phyloP scores from a whole-genome alignment of 64 coral and sea anemone species.

The Astreopora myriophthalma region DNA sequence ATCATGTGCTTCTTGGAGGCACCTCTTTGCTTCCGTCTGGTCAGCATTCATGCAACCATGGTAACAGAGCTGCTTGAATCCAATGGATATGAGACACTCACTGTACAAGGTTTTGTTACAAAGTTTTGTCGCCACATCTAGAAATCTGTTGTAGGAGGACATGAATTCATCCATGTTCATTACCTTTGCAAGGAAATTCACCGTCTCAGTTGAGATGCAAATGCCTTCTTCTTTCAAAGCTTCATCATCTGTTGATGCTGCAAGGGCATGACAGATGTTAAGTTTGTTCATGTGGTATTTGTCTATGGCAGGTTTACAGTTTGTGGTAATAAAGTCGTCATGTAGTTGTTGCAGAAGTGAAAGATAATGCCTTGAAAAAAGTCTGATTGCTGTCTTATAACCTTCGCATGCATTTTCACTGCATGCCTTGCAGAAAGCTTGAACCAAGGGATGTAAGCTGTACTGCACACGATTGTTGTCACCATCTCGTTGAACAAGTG shows the following conservation, averaged over 20 bases:
- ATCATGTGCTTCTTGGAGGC: conserved; percentile 36
- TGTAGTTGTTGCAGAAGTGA: conserved; percentile 9
- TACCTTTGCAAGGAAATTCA: conserved; percentile 80
- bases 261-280: conserved; percentile 73
- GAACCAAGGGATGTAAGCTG: conserved; percentile 15
- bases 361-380: conserved; percentile 9
- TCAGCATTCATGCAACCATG: conserved; percentile 36
- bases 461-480: background rate
- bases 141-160: conserved; percentile 31
- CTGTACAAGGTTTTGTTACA: conserved; percentile 44
- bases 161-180: conserved; percentile 66
- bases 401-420: background rate
- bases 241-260: conserved; percentile 8
- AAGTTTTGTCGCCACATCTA: background rate
- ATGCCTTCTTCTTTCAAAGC: conserved; percentile 3
- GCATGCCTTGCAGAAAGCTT: conserved; percentile 3
- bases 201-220: conserved; percentile 65
- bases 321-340: conserved; percentile 16
- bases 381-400: conserved; percentile 30
- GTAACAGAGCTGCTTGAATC: conserved; percentile 77
- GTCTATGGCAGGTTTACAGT: conserved; percentile 22
- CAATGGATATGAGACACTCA: conserved; percentile 78
- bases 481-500: background rate
- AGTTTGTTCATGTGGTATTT: conserved; percentile 10
- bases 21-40: background rate